Evolutionary conservation across 2,888 invertebrate genomes (phyloP), one percentile per base, ranked within the genome.

Genomic region (Masnerella sp.): DNA sequence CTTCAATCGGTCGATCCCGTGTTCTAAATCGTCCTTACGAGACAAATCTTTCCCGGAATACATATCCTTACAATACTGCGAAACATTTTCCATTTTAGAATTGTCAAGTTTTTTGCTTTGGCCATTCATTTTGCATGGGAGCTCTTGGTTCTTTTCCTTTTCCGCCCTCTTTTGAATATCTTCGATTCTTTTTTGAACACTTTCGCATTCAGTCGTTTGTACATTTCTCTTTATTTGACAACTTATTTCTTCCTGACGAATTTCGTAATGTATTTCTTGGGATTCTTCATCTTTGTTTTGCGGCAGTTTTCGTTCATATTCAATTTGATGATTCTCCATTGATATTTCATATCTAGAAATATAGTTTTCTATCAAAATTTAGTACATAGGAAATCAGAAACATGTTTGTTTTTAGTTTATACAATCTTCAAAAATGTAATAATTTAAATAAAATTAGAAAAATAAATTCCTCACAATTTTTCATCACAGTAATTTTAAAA

Each of bases 231-330:
- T 81, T 80, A 38, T 82, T 84, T 2, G 84, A 85, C 3, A 79
- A 78, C 8, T 83, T 79, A 75, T 43, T 36, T 84, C 84, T 15
- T 84, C 84, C 34, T 82, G 79, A 2, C 82, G 82, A 30, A 83
- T 77, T 0, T 82, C 86, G 38, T 85, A 86, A 65, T 85, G 85
- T n/a, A 85, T 86, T 40, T 86, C 86, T 4, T 84, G 83, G 12
- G 84, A 78, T 15, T 81, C 78, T 5, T 86, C 84, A 2, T 85
- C 85, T 32, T 81, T 83, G 8, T 82, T 78, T 18, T 83, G 82
- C 1, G 82, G 82, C 8, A 81, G 84, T 15, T 67, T 84, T n/a
- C 83, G 72, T 2, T 79, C 79, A 12, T 80, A 81, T 15, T 84
- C 83, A 2, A 64, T 47, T 9, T 76, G 79, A 20, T 79, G 78